A percentile compares a stretch with the other conserved stretches of the same genome.
Evolutionary conservation across 2,113 vertebrate genomes (phyloP).

Genomic region (Petroica traversi): DNA sequence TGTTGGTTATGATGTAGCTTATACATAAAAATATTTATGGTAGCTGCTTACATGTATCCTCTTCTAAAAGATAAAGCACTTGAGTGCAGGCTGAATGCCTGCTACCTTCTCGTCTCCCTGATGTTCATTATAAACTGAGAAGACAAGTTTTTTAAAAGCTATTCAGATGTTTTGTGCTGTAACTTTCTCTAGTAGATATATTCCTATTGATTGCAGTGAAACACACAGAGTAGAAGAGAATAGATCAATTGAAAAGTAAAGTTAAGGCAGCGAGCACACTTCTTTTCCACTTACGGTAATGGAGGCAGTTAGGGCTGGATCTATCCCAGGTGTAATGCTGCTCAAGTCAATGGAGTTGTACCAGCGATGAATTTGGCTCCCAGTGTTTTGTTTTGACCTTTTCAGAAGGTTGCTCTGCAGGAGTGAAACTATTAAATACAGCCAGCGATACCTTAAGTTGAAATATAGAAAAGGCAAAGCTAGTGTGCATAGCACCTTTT

Average conservation of each 20-base stretch:
- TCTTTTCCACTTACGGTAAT: slow-evolving; percentile 57
- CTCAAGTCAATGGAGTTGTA: slow-evolving; percentile 55
- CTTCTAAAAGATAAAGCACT: neutral
- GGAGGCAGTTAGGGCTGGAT: slow-evolving; percentile 31
- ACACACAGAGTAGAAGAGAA: slow-evolving; percentile 16
- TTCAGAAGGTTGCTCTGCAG: slow-evolving; percentile 52
- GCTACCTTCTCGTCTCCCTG: slow-evolving; percentile 19
- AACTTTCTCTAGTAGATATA: slow-evolving; percentile 52
- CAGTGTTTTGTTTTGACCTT: slow-evolving; percentile 63
- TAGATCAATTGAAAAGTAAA: slow-evolving; percentile 56
- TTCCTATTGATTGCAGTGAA: slow-evolving; percentile 56
- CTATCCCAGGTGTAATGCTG: slow-evolving; percentile 46
- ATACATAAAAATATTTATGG: neutral
- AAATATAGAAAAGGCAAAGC: slow-evolving; percentile 35
- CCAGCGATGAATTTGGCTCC: slow-evolving; percentile 40
- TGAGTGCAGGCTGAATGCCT: neutral
- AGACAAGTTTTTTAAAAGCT: slow-evolving; percentile 25
- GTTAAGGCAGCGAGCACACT: slow-evolving; percentile 59
- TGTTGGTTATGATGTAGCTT: slow-evolving; percentile 1
- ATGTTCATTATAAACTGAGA: slow-evolving; percentile 44
- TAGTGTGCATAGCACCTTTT: slow-evolving; percentile 9
- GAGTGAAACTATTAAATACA: slow-evolving; percentile 41
- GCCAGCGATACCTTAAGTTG: neutral
- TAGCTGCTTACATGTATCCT: neutral
- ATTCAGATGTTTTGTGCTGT: slow-evolving; percentile 48